Conservation (phyloP, 2,888 invertebrate species). For the Muscina levida region DNA sequence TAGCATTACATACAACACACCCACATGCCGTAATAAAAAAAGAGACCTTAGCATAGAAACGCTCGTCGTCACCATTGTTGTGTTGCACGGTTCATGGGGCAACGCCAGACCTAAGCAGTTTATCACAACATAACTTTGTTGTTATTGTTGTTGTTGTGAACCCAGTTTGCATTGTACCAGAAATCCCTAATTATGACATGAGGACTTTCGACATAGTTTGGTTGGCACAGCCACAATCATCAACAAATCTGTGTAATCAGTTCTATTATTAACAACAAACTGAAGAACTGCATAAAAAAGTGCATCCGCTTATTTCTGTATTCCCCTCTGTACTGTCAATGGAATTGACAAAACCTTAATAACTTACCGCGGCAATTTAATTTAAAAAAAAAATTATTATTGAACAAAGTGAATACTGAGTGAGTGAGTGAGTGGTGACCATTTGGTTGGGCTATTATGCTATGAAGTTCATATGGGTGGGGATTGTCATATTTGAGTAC, state of each 20-base stretch:
- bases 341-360: too few relatives aligned
- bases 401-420: too few relatives aligned
- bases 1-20: not conserved
- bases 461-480: slow-evolving; percentile 17
- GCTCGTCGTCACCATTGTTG: not conserved
- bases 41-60: too few relatives aligned
- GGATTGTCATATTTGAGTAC: slow-evolving; percentile 3
- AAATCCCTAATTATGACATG: slow-evolving; percentile 25
- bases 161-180: slow-evolving; percentile 3
- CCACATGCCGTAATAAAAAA: not conserved
- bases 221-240: not conserved
- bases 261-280: not conserved
- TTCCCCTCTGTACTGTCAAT: not conserved
- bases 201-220: not conserved
- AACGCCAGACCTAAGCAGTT: not conserved
- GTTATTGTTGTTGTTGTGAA: too few relatives aligned
- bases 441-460: not conserved
- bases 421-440: not conserved
- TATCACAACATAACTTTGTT: slow-evolving; percentile 9
- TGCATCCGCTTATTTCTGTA: slow-evolving; percentile 27
- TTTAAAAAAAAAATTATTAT: slow-evolving; percentile 22
- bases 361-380: slow-evolving; percentile 18
- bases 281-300: slow-evolving; percentile 12
- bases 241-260: slow-evolving; percentile 21
- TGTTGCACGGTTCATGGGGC: not conserved